Conservation (phyloP, 2,888 invertebrate genomes). For the Ormyrus nitidulus region DNA sequence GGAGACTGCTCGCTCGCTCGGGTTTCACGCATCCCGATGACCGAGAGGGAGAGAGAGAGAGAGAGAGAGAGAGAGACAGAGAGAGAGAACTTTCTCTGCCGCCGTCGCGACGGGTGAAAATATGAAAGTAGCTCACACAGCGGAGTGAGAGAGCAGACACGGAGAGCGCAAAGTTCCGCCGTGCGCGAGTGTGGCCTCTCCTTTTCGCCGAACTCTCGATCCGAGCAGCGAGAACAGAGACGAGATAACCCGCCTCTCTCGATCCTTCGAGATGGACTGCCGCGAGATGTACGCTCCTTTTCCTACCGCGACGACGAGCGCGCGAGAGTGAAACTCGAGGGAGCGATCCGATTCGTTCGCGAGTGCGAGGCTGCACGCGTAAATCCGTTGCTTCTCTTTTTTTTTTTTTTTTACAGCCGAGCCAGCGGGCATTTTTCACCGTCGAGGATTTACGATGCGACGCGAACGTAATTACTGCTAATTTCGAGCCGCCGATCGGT, state of each 20-base stretch:
- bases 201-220: conserved; percentile 30
- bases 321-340: conserved; percentile 8
- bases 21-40: conserved; percentile 69
- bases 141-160: conserved; percentile 3
- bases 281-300: no score
- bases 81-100: conserved; percentile 71
- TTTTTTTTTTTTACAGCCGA: no score
- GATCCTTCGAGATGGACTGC: conserved; percentile 35
- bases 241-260: conserved; percentile 17
- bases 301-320: no score
- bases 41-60: conserved; percentile 53
- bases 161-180: background rate
- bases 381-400: no score
- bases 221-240: background rate
- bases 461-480: no score
- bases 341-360: no score
- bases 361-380: no score
- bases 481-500: no score
- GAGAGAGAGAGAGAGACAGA: conserved; percentile 38
- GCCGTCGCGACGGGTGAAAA: conserved; percentile 71
- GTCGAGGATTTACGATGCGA: no score
- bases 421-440: no score
- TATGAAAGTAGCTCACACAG: conserved; percentile 73
- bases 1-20: conserved; percentile 57
- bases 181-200: conserved; percentile 12